Conservation (phyloP, 2,888 invertebrate species). For the Teinopalpus imperialis region DNA sequence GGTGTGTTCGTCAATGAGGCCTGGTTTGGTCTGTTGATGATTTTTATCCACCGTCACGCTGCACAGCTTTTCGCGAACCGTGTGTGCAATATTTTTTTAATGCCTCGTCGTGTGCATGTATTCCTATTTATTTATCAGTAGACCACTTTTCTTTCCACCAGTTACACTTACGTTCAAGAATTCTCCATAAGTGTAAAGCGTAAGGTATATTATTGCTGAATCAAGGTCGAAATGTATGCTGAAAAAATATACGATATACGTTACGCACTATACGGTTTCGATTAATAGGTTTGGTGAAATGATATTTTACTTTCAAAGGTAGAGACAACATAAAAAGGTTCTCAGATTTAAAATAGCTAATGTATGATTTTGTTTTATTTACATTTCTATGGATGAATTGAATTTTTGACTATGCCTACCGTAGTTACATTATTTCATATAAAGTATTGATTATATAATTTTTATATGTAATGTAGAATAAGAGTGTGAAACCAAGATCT, state of each 20-base stretch:
- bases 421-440: neutral
- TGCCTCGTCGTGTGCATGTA: slow-evolving; percentile 43
- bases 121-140: slow-evolving; percentile 47
- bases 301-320: slow-evolving; percentile 73
- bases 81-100: slow-evolving; percentile 62
- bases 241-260: slow-evolving; percentile 45
- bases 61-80: slow-evolving; percentile 51
- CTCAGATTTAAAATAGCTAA: too few relatives aligned
- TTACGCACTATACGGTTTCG: slow-evolving; percentile 44
- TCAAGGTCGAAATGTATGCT: slow-evolving; percentile 33
- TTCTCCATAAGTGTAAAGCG: slow-evolving; percentile 46
- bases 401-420: too few relatives aligned
- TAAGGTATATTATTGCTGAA: slow-evolving; percentile 55
- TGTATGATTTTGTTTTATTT: too few relatives aligned
- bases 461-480: too few relatives aligned
- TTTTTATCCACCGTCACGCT: slow-evolving; percentile 78
- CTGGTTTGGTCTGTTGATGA: slow-evolving; percentile 60
- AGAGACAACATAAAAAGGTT: slow-evolving; percentile 31
- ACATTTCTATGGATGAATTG: too few relatives aligned
- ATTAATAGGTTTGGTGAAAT: slow-evolving; percentile 59
- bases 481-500: too few relatives aligned
- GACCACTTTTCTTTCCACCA: slow-evolving; percentile 65
- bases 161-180: slow-evolving; percentile 43
- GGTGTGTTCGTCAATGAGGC: slow-evolving; percentile 70
- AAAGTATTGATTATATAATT: neutral